A percentile compares a stretch with the other conserved stretches of the same genome.
phyloP scores from a whole-genome alignment of 1,140 invertebrate genomes.

The Lamellibrachia luymesi region DNA sequence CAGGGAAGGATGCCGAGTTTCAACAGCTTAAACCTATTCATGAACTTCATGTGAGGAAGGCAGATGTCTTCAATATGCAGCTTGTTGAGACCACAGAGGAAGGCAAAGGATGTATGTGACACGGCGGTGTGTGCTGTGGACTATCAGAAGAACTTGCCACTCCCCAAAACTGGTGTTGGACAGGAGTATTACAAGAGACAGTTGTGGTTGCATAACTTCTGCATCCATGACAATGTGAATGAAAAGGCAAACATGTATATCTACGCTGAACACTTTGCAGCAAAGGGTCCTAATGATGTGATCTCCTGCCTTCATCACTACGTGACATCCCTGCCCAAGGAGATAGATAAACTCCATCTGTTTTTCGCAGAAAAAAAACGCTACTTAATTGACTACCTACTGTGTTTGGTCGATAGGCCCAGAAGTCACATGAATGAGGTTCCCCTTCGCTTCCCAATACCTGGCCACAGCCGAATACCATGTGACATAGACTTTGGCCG shows the following conservation, averaged over 20 bases:
- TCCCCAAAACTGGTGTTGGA: neutral
- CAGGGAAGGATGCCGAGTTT: constrained; percentile 4
- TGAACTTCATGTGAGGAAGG: constrained; percentile 8
- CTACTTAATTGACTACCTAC: neutral
- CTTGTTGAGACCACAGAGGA: neutral
- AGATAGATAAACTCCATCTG: neutral
- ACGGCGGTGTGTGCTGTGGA: neutral
- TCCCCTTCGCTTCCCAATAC: no score
- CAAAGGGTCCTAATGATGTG: constrained; percentile 7
- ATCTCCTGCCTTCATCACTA: neutral
- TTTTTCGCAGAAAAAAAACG: constrained; percentile 12
- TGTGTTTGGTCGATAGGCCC: no score
- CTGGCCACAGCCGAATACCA: no score
- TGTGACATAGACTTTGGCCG: no score
- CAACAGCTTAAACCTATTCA: neutral
- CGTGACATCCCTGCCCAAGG: neutral
- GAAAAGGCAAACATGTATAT: no score
- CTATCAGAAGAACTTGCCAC: constrained; percentile 11
- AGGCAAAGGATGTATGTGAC: constrained; percentile 12
- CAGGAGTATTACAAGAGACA: neutral
- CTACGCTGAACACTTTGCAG: no score
- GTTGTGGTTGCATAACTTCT: constrained; percentile 13
- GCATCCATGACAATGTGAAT: neutral
- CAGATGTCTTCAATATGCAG: constrained; percentile 3
- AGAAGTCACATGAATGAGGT: no score